These are phyloP conservation scores for Entomobrya proxima DNA, from an alignment of 2,888 invertebrate species.

Conservation along the genomic window DNA sequence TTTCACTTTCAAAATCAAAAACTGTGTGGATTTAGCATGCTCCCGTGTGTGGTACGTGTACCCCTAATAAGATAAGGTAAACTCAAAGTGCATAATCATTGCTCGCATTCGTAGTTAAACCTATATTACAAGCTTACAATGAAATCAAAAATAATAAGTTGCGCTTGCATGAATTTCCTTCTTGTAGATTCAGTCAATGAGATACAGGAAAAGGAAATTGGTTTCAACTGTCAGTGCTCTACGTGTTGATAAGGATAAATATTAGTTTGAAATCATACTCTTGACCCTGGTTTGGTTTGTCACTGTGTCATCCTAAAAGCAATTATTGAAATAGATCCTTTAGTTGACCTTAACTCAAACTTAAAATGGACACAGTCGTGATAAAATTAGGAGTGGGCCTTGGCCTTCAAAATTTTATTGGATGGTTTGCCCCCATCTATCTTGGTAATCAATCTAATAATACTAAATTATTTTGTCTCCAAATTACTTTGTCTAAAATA, in stretches of 20 bases:
- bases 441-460: slow-evolving; percentile 6
- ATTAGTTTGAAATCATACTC: no score
- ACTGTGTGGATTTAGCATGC: no score
- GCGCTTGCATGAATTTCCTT: not conserved
- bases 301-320: no score
- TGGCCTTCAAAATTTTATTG: slow-evolving; percentile 55
- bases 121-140: no score
- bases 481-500: not conserved
- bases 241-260: no score
- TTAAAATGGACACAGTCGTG: slow-evolving; percentile 60
- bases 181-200: not conserved
- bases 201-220: not conserved
- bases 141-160: not conserved
- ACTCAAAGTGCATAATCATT: not conserved
- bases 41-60: no score
- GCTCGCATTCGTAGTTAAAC: not conserved
- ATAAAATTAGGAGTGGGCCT: slow-evolving; percentile 52
- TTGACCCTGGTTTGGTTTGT: not conserved
- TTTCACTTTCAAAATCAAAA: slow-evolving; percentile 48
- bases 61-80: not conserved
- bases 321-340: no score
- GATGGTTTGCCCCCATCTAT: slow-evolving; percentile 59
- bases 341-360: not conserved
- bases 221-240: not conserved
- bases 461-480: not conserved